These are phyloP conservation scores for Hyposoter didymator DNA, from an alignment of 2,888 invertebrate species.

Conservation along the genomic window DNA sequence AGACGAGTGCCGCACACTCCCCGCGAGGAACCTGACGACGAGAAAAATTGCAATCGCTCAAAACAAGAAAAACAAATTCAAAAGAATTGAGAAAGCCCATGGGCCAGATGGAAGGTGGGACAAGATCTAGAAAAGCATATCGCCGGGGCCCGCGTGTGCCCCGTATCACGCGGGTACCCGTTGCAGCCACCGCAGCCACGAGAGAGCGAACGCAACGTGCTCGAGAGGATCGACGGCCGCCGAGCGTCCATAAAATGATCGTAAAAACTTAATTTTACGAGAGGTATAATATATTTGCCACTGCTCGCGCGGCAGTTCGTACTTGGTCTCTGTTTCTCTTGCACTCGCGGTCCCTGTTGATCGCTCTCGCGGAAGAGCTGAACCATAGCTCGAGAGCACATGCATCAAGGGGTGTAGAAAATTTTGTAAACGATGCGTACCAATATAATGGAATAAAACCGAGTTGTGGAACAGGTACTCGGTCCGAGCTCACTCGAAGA, in stretches of 20 bases:
- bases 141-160: slow-evolving; percentile 52
- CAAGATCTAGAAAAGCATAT: slow-evolving; percentile 48
- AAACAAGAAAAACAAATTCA: not conserved
- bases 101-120: slow-evolving; percentile 41
- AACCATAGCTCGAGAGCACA: slow-evolving; percentile 34
- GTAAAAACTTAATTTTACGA: slow-evolving; percentile 85
- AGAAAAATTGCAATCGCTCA: not conserved
- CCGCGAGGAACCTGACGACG: not conserved
- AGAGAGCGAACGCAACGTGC: slow-evolving; percentile 64
- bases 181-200: slow-evolving; percentile 52
- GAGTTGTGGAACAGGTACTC: slow-evolving; percentile 47
- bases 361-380: slow-evolving; percentile 41
- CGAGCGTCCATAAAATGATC: slow-evolving; percentile 84
- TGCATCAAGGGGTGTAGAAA: slow-evolving; percentile 47
- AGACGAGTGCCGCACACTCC: too few relatives aligned
- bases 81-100: slow-evolving; percentile 18
- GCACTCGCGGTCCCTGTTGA: slow-evolving; percentile 61
- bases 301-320: slow-evolving; percentile 72
- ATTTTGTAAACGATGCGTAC: slow-evolving; percentile 66
- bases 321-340: slow-evolving; percentile 63
- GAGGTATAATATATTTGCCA: slow-evolving; percentile 84
- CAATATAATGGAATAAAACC: slow-evolving; percentile 53
- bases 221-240: slow-evolving; percentile 79
- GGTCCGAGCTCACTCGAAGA: slow-evolving; percentile 33
- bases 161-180: slow-evolving; percentile 56